These are phyloP conservation scores for Pogonocichla stellata DNA, from an alignment of 2,113 vertebrate species.

Conservation along the genomic window DNA sequence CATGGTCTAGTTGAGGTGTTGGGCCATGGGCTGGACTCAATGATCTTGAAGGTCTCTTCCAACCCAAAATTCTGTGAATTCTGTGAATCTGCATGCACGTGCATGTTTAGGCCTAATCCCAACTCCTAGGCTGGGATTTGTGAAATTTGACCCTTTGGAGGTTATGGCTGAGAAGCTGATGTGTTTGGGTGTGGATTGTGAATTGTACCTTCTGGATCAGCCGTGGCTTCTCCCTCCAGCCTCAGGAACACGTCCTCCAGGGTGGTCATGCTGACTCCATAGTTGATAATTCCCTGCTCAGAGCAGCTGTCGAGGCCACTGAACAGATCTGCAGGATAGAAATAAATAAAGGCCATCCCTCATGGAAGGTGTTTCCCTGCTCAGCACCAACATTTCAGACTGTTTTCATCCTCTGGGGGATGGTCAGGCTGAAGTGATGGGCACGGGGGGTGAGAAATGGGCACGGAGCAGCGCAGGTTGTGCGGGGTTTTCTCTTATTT, in stretches of 20 bases:
- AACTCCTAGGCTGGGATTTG: fast-evolving
- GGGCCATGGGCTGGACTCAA: too few species aligned
- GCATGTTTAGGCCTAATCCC: not conserved
- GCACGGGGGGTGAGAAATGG: fast-evolving
- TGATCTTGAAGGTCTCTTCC: too few species aligned
- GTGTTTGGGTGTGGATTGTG: not conserved
- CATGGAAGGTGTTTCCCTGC: not conserved
- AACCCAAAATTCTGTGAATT: too few species aligned
- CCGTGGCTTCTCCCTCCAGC: constrained; percentile 83
- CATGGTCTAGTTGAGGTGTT: too few species aligned
- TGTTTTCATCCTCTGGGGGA: not conserved
- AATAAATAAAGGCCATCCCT: not conserved
- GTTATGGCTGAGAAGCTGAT: not conserved
- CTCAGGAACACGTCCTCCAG: constrained; percentile 92
- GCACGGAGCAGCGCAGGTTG: fast-evolving
- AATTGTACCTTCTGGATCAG: constrained; percentile 81
- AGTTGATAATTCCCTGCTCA: constrained; percentile 80
- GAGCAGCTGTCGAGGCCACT: constrained; percentile 78
- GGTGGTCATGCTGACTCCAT: constrained; percentile 91
- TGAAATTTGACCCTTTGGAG: not conserved
- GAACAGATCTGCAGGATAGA: constrained; percentile 80
- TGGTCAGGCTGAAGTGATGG: not conserved
- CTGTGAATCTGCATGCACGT: not conserved
- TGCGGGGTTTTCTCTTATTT: not conserved
- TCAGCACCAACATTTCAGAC: not conserved